Percentiles rank a stretch among this genome's conserved stretches.
Evolutionary conservation across 64 coral and sea anemone species (phyloP).

Genomic region (Catalaphyllia jardinei): DNA sequence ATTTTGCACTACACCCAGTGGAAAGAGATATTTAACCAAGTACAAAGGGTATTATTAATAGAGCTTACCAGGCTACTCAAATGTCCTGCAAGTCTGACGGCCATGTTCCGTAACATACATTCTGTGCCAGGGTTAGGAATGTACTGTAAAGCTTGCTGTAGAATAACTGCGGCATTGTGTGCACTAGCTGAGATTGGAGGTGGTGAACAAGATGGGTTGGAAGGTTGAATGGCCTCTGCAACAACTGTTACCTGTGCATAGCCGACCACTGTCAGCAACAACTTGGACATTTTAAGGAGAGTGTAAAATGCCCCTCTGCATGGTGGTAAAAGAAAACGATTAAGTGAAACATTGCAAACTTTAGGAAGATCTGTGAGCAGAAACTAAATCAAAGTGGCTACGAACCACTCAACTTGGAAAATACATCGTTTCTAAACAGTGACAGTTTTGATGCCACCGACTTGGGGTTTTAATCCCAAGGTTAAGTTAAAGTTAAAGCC

Average conservation of each 20-base stretch:
- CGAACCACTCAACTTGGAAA: too few relatives aligned
- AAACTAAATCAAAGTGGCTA: too few relatives aligned
- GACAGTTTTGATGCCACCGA: too few relatives aligned
- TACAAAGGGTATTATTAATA: neutral
- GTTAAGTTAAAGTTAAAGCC: too few relatives aligned
- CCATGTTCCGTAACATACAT: conserved; percentile 86
- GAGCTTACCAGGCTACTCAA: conserved; percentile 73
- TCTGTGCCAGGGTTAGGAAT: conserved; percentile 92
- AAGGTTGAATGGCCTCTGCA: conserved; percentile 84
- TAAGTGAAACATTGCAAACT: neutral
- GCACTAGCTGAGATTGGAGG: conserved; percentile 74
- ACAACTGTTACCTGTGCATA: conserved; percentile 95
- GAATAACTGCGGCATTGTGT: conserved; percentile 91
- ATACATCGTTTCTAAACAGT: too few relatives aligned
- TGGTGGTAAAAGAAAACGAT: conserved; percentile 12
- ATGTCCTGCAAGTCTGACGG: conserved; percentile 79
- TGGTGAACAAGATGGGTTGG: conserved; percentile 45
- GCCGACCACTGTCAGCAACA: conserved; percentile 86
- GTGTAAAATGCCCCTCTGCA: conserved; percentile 77
- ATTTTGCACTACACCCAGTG: too few relatives aligned
- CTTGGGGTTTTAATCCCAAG: too few relatives aligned
- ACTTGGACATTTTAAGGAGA: conserved; percentile 88
- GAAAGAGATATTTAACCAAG: neutral
- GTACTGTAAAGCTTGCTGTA: conserved; percentile 91
- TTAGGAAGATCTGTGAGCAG: too few relatives aligned